Conservation (phyloP, 2,888 invertebrate species). For the Cerastis rubricosa region DNA sequence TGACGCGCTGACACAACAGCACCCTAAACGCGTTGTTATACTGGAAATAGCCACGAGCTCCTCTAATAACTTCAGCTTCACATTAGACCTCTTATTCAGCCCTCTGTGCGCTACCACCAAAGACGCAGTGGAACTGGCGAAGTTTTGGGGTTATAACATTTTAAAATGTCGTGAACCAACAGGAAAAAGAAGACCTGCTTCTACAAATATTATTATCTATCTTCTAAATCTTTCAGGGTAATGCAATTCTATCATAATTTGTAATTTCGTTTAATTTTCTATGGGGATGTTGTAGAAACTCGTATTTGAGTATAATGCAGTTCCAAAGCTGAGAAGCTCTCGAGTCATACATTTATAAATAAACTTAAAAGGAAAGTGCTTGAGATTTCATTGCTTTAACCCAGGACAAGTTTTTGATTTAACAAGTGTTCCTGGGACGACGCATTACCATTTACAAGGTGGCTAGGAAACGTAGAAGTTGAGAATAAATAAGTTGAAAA, state of each 20-base stretch:
- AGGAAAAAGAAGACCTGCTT: not conserved
- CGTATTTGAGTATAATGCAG: not conserved
- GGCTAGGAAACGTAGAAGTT: not conserved
- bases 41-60: no score
- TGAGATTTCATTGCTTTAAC: slow-evolving; percentile 34
- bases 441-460: slow-evolving; percentile 24
- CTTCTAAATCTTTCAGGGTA: not conserved
- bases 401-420: slow-evolving; percentile 40
- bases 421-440: slow-evolving; percentile 9
- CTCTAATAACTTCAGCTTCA: not conserved
- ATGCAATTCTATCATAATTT: not conserved
- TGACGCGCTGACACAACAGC: no score
- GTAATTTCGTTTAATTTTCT: not conserved
- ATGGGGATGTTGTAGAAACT: not conserved
- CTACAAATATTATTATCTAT: not conserved
- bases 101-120: not conserved
- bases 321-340: not conserved
- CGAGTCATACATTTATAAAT: slow-evolving; percentile 15
- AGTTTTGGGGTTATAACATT: not conserved
- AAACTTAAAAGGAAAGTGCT: slow-evolving; percentile 25
- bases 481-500: not conserved
- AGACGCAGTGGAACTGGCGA: not conserved
- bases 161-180: not conserved
- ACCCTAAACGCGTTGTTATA: no score
- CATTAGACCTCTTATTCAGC: not conserved